Evolutionary conservation across 2,888 invertebrate species (phyloP).

Genomic region (Anodontia alba): DNA sequence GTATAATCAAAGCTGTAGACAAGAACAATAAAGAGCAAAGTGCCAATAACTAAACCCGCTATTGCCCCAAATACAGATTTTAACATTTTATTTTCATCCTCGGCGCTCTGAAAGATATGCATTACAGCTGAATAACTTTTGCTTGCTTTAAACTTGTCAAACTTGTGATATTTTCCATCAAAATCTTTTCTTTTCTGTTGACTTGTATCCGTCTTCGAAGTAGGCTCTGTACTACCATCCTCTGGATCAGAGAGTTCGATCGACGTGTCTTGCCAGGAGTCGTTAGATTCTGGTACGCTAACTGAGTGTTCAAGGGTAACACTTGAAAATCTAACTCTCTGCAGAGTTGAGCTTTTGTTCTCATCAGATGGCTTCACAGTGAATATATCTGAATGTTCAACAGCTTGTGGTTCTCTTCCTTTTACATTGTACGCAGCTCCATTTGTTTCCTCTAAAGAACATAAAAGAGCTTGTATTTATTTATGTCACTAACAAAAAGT

Average conservation of each 20-base stretch:
- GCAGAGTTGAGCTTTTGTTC: neutral
- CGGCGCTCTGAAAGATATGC: conserved; percentile 35
- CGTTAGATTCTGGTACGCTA: conserved; percentile 41
- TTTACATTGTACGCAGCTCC: too few species aligned
- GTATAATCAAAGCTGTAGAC: conserved; percentile 57
- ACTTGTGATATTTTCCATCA: conserved; percentile 37
- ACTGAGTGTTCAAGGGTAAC: conserved; percentile 42
- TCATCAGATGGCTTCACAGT: neutral
- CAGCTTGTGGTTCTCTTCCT: neutral
- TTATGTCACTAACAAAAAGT: too few species aligned
- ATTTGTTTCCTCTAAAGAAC: too few species aligned
- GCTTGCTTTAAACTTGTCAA: conserved; percentile 5
- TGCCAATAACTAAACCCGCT: conserved; percentile 50
- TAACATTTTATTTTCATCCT: conserved; percentile 27
- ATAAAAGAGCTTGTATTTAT: too few species aligned
- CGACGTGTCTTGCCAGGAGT: conserved; percentile 42
- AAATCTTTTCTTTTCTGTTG: neutral
- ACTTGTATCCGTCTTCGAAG: neutral
- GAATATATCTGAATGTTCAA: neutral
- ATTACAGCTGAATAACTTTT: conserved; percentile 29
- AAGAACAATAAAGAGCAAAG: conserved; percentile 47
- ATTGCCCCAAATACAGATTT: conserved; percentile 52
- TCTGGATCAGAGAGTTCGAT: conserved; percentile 39
- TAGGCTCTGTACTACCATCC: neutral
- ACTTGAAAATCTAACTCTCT: conserved; percentile 31